phyloP scores from a whole-genome alignment of 2,113 vertebrate species.

The Calidris pugnax region DNA sequence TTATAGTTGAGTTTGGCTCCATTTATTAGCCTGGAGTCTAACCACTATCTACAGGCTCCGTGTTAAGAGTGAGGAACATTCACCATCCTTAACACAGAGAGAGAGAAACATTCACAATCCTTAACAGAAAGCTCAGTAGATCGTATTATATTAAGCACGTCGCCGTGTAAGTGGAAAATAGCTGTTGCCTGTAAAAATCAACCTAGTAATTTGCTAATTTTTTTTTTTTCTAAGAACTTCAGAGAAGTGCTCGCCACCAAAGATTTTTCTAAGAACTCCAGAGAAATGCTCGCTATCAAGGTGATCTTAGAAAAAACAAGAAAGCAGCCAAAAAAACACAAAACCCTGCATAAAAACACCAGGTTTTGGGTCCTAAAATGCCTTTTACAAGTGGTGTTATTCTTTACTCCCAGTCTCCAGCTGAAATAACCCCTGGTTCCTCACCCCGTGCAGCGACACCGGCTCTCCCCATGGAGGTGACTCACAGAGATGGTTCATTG shows the following conservation, averaged over 20 bases:
- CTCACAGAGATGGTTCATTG: background rate
- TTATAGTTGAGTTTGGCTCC: background rate
- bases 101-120: background rate
- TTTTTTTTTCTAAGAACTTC: background rate
- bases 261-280: background rate
- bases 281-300: background rate
- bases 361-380: background rate
- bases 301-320: background rate
- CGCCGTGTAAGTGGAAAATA: background rate
- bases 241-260: background rate
- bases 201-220: background rate
- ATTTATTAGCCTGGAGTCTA: rapidly evolving
- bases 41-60: background rate
- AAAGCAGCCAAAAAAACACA: background rate
- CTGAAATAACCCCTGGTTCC: background rate
- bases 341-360: too few relatives aligned
- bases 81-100: too few relatives aligned
- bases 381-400: background rate
- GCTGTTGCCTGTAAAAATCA: background rate
- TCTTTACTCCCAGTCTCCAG: background rate
- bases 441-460: background rate
- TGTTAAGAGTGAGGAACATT: too few relatives aligned
- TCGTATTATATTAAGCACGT: rapidly evolving
- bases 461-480: too few relatives aligned
- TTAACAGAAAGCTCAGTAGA: background rate